Evolutionary conservation across 2,113 vertebrate genomes (phyloP).

Genomic region (Lamprotornis superbus): DNA sequence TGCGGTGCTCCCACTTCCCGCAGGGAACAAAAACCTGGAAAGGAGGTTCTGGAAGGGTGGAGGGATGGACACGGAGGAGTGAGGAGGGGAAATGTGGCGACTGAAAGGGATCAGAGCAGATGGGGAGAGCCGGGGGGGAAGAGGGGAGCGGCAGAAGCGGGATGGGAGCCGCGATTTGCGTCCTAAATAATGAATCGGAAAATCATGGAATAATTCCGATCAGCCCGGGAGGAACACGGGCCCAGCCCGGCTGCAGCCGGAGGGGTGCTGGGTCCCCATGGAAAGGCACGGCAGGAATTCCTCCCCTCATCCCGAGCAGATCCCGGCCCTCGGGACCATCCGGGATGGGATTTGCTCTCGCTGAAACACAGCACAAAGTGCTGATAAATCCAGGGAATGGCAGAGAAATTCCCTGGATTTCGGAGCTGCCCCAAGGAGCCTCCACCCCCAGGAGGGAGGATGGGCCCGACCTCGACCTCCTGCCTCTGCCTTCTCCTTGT

Average conservation of each 20-base stretch:
- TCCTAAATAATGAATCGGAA: background rate
- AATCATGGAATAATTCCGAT: background rate
- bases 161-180: background rate
- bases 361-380: background rate
- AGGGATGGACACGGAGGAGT: background rate
- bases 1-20: background rate
- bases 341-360: background rate
- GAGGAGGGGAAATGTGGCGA: background rate
- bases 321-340: background rate
- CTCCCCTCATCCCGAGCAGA: background rate
- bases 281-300: background rate
- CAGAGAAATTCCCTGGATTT: background rate
- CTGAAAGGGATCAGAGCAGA: background rate
- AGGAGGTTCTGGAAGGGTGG: background rate
- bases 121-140: background rate
- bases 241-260: background rate
- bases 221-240: background rate
- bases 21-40: background rate
- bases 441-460: background rate
- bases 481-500: background rate
- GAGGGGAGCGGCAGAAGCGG: background rate
- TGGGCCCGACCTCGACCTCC: rapidly evolving
- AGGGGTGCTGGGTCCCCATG: background rate
- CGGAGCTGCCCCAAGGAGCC: background rate
- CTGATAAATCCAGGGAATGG: background rate